Evolutionary conservation across 1,140 invertebrate species (phyloP), one percentile per base, ranked within the genome.

Genomic region (Pinna nobilis): DNA sequence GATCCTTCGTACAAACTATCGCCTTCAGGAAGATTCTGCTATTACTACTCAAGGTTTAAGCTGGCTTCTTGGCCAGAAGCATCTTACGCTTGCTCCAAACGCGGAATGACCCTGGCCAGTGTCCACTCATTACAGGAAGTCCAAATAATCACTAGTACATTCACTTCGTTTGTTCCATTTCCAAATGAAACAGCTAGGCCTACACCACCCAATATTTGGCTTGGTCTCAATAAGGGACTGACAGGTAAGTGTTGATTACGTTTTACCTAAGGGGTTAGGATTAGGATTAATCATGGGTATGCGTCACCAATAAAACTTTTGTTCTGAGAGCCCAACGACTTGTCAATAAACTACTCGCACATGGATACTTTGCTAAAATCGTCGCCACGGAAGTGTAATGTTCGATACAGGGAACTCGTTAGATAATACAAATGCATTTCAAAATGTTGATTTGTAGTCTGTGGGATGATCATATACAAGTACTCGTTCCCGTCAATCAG

Each of bases 151-250:
- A 20, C 23, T 2, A 18, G 28, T 7, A 51, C 3, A 3, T 49
- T 61, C 57, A 23, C 20, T 30, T 50, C n/a, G 9, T 37, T 35
- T 33, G 49, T 35, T 18, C 35, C 68, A 7, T n/a, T 50, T 30
- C 30, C 57, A 18, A 47, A 44, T 18, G 68, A 70, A 15, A 50
- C 30, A 30, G 73, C 49, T 30, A 44, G 55, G 9, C 33, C 39
- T 20, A 59, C 41, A 32, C n/a, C 73, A 20, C 32, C 49, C 3
- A 75, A 70, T 50, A 59, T 75, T 7, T 75, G 73, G 73, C 49
- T 70, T 39, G 73, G 73, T 1, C 41, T 75, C 30, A 69, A 39
- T 15, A 75, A 75, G 44, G 73, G 73, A 37, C 28, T 63, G n/a
- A 37, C 50, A 13, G 59, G 73, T 72, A 63, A 71, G 60, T 37